A percentile compares a stretch with the other conserved stretches of the same genome.
Conservation (phyloP, 2,888 invertebrate species). For the Lysandra bellargus region DNA sequence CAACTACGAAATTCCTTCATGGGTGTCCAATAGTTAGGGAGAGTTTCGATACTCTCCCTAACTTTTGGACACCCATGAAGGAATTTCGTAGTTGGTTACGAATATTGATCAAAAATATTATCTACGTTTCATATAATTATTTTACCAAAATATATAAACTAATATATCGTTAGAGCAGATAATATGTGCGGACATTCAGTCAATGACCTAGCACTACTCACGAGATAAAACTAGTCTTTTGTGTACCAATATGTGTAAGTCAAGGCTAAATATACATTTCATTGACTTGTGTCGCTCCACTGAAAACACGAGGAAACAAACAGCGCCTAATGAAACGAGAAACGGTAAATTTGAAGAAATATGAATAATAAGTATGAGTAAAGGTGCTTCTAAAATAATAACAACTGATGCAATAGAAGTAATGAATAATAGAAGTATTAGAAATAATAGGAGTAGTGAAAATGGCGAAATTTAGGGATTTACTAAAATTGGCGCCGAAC, state of each 20-base stretch:
- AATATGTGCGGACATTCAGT: slow-evolving; percentile 24
- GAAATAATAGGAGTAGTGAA: neutral
- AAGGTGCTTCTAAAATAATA: neutral
- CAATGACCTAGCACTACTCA: slow-evolving; percentile 26
- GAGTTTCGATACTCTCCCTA: too few species aligned
- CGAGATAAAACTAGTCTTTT: slow-evolving; percentile 26
- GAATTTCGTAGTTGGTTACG: too few species aligned
- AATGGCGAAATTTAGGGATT: neutral
- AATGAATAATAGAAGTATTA: neutral
- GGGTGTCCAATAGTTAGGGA: too few species aligned
- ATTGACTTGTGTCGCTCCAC: slow-evolving; percentile 22
- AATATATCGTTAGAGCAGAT: slow-evolving; percentile 10
- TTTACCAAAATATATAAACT: neutral
- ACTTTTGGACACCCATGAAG: too few species aligned
- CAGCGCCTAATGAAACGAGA: neutral
- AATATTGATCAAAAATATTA: neutral
- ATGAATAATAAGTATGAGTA: neutral
- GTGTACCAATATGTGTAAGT: slow-evolving; percentile 24
- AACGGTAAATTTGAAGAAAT: neutral
- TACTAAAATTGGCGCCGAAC: neutral
- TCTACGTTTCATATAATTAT: neutral
- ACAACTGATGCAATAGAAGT: neutral
- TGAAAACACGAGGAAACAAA: slow-evolving; percentile 18
- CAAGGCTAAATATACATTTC: slow-evolving; percentile 29
- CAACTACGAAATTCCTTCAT: neutral